Conservation (phyloP, 1,140 invertebrate genomes). For the Caenorhabditis elegans region WBcel235 BX284603.4:149001-149500, state of each 20-base stretch:
- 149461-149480: background rate
- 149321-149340: conserved; percentile 38
- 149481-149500: background rate
- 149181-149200: too few species aligned
- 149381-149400: too few species aligned
- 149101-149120: background rate
- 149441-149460: background rate
- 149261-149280: conserved; percentile 38
- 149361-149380: background rate
- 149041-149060: background rate
- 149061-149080: background rate
- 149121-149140: conserved; percentile 23
- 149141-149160: conserved; percentile 33
- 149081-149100: background rate
- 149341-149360: conserved; percentile 27
- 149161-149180: too few species aligned
- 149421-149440: background rate
- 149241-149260: conserved; percentile 36
- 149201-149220: too few species aligned
- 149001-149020: background rate
- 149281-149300: conserved; percentile 33
- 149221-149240: too few species aligned
- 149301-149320: conserved; percentile 38
- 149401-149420: too few species aligned
- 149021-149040: background rate